phyloP scores from a whole-genome alignment of 64 coral and sea anemone genomes.

The Hydrozoanthus tunicans region DNA sequence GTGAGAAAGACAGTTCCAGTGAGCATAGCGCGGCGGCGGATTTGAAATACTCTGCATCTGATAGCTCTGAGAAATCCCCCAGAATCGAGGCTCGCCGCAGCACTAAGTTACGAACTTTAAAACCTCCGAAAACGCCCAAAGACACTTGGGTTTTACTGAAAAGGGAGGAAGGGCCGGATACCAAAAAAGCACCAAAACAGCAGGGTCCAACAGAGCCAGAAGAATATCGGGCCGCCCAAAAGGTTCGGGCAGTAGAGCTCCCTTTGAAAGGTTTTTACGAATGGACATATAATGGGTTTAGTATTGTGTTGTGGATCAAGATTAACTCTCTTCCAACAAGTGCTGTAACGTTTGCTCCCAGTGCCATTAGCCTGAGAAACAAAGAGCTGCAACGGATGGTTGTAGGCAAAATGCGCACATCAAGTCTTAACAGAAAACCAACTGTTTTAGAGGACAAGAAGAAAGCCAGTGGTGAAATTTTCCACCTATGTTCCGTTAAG shows the following conservation, averaged over 20 bases:
- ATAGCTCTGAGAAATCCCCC: constrained; percentile 47
- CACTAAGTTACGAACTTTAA: background rate
- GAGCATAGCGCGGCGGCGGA: constrained; percentile 12
- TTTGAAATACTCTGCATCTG: constrained; percentile 40
- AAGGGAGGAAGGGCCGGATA: background rate
- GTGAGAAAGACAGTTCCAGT: constrained; percentile 47
- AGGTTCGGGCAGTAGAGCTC: constrained; percentile 42
- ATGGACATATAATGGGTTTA: constrained; percentile 33
- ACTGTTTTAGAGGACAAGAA: constrained; percentile 9
- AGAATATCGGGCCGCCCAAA: constrained; percentile 6
- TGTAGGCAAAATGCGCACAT: constrained; percentile 7
- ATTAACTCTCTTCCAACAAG: constrained; percentile 14
- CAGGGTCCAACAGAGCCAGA: constrained; percentile 40
- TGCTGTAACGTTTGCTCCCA: background rate
- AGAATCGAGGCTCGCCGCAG: constrained; percentile 5
- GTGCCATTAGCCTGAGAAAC: constrained; percentile 14
- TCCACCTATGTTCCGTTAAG: constrained; percentile 40
- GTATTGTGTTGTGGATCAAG: constrained; percentile 43
- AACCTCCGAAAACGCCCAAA: constrained; percentile 8
- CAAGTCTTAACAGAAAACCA: background rate
- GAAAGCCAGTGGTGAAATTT: background rate
- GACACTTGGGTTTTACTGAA: background rate
- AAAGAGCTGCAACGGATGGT: constrained; percentile 48
- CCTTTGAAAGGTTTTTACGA: constrained; percentile 10
- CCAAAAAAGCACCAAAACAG: constrained; percentile 11